Conservation (phyloP, 1,140 invertebrate species). For the Solenopsis fugax region DNA sequence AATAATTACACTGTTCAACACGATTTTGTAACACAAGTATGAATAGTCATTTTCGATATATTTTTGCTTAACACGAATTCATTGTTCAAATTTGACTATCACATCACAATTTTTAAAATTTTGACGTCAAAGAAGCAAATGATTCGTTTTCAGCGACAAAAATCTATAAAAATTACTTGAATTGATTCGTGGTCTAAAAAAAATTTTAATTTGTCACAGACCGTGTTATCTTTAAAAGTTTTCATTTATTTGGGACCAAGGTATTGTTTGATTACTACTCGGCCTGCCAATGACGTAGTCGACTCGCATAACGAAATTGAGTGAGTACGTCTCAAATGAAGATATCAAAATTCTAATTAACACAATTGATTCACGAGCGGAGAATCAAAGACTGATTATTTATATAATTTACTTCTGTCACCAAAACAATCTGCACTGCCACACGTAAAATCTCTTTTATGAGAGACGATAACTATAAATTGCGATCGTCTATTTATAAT, state of each 20-base stretch:
- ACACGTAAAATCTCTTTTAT: conserved; percentile 19
- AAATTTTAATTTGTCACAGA: too few relatives aligned
- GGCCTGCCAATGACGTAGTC: conserved; percentile 27
- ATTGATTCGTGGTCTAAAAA: too few relatives aligned
- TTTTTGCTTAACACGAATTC: too few relatives aligned
- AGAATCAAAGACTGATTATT: conserved; percentile 61
- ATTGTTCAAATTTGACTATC: too few relatives aligned
- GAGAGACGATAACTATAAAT: neutral
- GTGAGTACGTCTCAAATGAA: neutral
- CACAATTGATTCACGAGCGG: conserved; percentile 31
- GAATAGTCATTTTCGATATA: too few relatives aligned
- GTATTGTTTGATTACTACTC: conserved; percentile 19
- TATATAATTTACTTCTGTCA: conserved; percentile 34
- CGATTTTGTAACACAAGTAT: too few relatives aligned
- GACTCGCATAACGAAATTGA: neutral
- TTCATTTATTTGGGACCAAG: conserved; percentile 51
- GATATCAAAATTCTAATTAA: conserved; percentile 47
- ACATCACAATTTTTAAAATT: too few relatives aligned
- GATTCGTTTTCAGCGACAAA: too few relatives aligned
- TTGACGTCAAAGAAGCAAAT: too few relatives aligned
- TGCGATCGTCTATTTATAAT: conserved; percentile 8
- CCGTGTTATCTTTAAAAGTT: conserved; percentile 1
- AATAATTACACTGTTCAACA: too few relatives aligned
- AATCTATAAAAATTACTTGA: too few relatives aligned
- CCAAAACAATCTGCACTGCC: conserved; percentile 35